Evolutionary conservation across 1,140 invertebrate species (phyloP), one percentile per base, ranked within the genome.

Genomic region (Macrobrachium nipponense): DNA sequence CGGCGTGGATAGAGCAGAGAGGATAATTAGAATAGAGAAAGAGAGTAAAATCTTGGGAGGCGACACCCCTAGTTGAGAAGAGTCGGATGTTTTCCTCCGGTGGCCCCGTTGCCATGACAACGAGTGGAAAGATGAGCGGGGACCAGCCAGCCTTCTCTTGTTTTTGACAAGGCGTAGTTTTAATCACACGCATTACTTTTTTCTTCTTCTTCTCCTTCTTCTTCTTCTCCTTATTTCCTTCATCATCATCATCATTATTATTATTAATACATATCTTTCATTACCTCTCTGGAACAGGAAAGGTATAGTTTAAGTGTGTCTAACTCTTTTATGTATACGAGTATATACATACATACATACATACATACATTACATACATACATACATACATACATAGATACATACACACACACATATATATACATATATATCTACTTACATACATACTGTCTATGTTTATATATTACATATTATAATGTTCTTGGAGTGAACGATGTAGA

Each of bases 81-180:
- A 80, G 77, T 61, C 62, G 58, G 66, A 79, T 86, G 77, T 86
- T 86, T 79, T 79, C 77, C 83, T 78, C 77, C 72, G 73, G 51
- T 72, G 59, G 76, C 77, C 73, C 83, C 76, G 83, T 86, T 72
- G 77, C 83, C 83, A 86, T 86, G 83, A 62, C 66, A 58, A 86
- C 83, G 59, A 58, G 66, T 70, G 77, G 83, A 86, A 86, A 86
- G 83, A 86, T 86, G 83, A 86, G 83, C 77, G 77, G 77, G 77
- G 44, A 68, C 83, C 77, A 58, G 66, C 83, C 83, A 80, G 77
- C 83, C 83, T 80, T 80, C 83, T 86, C 83, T 80, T 86, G 83
- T 86, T 86, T 86, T 86, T 86, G 83, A 80, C 83, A 86, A 80
- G 83, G 83, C 66, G 77, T 72, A 86, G 83, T 86, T 86, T 86